Conservation (phyloP, 1,140 invertebrate genomes). For the Drosophila saltans region DNA sequence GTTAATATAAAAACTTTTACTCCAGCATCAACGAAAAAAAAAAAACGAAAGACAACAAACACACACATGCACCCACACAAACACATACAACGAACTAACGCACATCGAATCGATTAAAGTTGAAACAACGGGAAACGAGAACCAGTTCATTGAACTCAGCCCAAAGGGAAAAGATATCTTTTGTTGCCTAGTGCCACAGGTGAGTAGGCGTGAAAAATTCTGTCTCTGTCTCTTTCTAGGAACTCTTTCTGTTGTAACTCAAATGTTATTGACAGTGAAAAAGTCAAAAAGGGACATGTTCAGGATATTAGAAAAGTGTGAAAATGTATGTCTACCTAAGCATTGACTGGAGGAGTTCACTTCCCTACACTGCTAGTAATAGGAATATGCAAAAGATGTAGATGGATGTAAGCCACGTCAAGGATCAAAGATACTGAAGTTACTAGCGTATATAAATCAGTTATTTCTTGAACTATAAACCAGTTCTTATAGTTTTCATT, state of each 20-base stretch:
- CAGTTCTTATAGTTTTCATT: too few species aligned
- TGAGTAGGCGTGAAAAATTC: conserved; percentile 53
- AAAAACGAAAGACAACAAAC: conserved; percentile 17
- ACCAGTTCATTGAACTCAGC: conserved; percentile 9
- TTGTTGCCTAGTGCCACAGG: conserved; percentile 51
- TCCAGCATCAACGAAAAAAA: conserved; percentile 27
- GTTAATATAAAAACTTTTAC: conserved; percentile 46
- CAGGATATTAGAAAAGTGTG: conserved; percentile 11
- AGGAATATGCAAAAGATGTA: background rate
- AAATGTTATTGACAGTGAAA: conserved; percentile 60
- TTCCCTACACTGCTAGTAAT: background rate
- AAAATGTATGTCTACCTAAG: background rate
- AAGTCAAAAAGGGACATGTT: conserved; percentile 30
- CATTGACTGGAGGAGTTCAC: background rate
- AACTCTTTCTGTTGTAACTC: conserved; percentile 59
- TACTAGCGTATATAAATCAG: too few species aligned
- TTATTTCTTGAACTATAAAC: too few species aligned
- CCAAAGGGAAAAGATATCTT: conserved; percentile 4
- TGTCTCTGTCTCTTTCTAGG: conserved; percentile 16
- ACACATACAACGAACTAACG: background rate
- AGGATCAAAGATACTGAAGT: too few species aligned
- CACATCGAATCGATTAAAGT: conserved; percentile 11
- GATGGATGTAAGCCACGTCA: background rate
- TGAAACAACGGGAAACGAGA: background rate
- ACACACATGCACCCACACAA: background rate